These are phyloP conservation scores for Syrphus vitripennis DNA, from an alignment of 2,888 invertebrate genomes.

Conservation along the genomic window DNA sequence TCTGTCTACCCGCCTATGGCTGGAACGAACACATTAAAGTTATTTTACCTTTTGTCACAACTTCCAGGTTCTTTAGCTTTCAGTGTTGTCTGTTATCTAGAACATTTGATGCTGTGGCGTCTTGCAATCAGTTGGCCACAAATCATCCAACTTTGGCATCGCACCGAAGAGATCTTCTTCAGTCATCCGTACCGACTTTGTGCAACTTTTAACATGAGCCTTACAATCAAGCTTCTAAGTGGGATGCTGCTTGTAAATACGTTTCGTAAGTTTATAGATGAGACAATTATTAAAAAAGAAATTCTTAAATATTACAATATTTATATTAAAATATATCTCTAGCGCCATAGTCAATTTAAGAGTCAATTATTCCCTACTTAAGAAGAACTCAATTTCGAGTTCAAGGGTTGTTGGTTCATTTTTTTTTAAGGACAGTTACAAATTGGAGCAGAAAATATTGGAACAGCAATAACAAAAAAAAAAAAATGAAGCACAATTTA, in stretches of 20 bases:
- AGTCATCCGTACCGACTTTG: slow-evolving; percentile 77
- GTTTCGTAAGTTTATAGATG: slow-evolving; percentile 73
- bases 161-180: slow-evolving; percentile 78
- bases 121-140: slow-evolving; percentile 78
- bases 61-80: slow-evolving; percentile 73
- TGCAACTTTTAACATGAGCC: slow-evolving; percentile 75
- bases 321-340: too few relatives aligned
- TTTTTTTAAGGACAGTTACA: neutral
- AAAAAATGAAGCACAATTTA: neutral
- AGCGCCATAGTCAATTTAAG: too few relatives aligned
- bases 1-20: too few relatives aligned
- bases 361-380: neutral
- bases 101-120: slow-evolving; percentile 78
- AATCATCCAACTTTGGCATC: slow-evolving; percentile 77
- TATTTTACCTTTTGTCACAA: neutral
- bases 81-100: slow-evolving; percentile 76
- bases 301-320: too few relatives aligned
- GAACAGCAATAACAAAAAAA: too few relatives aligned
- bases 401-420: neutral
- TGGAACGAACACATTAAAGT: too few relatives aligned
- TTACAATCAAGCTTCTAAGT: slow-evolving; percentile 56
- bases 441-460: neutral
- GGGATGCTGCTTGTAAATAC: slow-evolving; percentile 71
- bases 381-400: neutral
- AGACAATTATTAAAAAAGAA: slow-evolving; percentile 2